These are phyloP conservation scores for Achlya flavicornis DNA, from an alignment of 2,888 invertebrate genomes.

Conservation along the genomic window DNA sequence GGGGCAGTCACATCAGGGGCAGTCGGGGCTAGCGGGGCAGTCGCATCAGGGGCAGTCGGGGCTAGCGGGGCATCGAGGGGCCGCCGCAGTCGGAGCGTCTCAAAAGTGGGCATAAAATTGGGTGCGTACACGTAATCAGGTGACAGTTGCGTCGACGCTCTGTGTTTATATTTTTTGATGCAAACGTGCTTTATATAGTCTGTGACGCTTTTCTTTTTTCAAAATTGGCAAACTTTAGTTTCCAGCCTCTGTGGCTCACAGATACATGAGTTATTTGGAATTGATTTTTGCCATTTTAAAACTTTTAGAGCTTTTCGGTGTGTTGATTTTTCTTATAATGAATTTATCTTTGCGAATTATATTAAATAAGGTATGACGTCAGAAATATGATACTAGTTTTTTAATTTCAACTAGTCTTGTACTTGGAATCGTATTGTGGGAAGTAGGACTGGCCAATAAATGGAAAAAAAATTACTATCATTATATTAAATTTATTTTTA, in stretches of 20 bases:
- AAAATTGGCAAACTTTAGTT: constrained; percentile 26
- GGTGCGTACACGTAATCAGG: constrained; percentile 73
- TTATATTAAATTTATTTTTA: too few relatives aligned
- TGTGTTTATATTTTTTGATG: constrained; percentile 52
- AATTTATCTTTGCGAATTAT: not conserved
- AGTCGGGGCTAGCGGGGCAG: constrained; percentile 45
- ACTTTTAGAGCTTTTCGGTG: constrained; percentile 16
- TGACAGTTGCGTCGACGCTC: constrained; percentile 80
- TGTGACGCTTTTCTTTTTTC: constrained; percentile 43
- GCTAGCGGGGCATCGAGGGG: constrained; percentile 58
- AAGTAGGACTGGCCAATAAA: not conserved
- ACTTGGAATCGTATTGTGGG: not conserved
- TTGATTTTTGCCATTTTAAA: constrained; percentile 20
- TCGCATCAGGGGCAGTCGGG: constrained; percentile 36
- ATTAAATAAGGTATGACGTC: not conserved
- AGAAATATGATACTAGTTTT: not conserved
- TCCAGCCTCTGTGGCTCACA: constrained; percentile 40
- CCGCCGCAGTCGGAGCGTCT: constrained; percentile 77
- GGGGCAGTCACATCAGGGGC: constrained; percentile 19
- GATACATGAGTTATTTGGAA: constrained; percentile 16
- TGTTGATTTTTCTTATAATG: constrained; percentile 12
- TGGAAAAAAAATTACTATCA: not conserved
- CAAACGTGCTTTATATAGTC: constrained; percentile 38
- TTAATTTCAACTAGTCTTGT: not conserved
- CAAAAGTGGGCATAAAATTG: constrained; percentile 83